Percentiles rank a stretch among this genome's conserved stretches.
Conservation (phyloP, 53 echinoderm and acorn worm species). For the Holothuria leucospilota region DNA sequence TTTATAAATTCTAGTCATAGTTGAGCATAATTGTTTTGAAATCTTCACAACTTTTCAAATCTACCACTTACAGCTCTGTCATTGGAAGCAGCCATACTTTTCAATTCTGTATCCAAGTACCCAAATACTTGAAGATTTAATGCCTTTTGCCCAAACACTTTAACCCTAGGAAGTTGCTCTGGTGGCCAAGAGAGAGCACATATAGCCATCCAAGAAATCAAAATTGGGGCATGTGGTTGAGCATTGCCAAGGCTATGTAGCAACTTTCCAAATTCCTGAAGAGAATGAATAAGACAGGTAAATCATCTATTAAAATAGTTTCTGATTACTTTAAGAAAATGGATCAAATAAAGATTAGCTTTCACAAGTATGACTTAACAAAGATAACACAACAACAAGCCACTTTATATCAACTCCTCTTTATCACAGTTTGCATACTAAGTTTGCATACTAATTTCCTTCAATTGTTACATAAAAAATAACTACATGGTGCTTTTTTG, state of each 20-base stretch:
- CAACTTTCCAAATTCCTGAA: conserved; percentile 71
- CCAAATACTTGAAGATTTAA: conserved; percentile 85
- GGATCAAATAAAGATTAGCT: too few relatives aligned
- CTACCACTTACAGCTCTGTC: conserved; percentile 59
- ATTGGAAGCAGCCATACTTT: conserved; percentile 21
- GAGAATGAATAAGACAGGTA: neutral
- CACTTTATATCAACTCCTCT: too few relatives aligned
- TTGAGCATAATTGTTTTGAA: neutral
- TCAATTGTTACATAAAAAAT: too few relatives aligned
- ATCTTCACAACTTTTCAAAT: neutral
- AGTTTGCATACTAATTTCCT: too few relatives aligned
- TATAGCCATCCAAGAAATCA: conserved; percentile 84
- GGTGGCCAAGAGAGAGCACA: conserved; percentile 78
- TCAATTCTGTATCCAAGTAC: conserved; percentile 69
- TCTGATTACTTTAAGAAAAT: too few relatives aligned
- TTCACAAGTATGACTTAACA: too few relatives aligned
- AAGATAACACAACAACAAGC: too few relatives aligned
- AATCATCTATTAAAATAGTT: too few relatives aligned
- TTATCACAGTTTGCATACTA: too few relatives aligned
- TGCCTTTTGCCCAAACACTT: conserved; percentile 84
- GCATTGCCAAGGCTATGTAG: conserved; percentile 70
- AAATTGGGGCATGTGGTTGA: conserved; percentile 77
- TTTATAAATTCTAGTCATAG: too few relatives aligned
- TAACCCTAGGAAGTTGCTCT: conserved; percentile 56
- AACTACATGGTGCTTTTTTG: too few relatives aligned